Conservation (phyloP, 2,797 vertebrate genomes). For the Eurystomus glaucurus region DNA sequence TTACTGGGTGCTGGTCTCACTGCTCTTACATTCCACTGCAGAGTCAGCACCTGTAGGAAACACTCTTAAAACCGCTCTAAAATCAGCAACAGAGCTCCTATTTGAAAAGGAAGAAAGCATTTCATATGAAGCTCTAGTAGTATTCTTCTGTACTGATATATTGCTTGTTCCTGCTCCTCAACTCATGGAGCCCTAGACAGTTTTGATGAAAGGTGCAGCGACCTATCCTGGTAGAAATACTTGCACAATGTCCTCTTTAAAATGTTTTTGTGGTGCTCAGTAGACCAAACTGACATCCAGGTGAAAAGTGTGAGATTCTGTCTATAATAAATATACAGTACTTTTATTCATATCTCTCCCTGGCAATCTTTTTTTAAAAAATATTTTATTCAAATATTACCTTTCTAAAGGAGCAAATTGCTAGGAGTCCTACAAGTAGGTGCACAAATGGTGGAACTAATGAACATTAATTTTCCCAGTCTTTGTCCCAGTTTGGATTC, state of each 20-base stretch:
- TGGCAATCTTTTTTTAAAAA: not conserved
- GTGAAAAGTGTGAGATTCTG: not conserved
- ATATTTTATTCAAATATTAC: not conserved
- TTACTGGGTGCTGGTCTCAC: not conserved
- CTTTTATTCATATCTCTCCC: fast-evolving
- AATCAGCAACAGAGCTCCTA: fast-evolving
- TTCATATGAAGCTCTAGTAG: not conserved
- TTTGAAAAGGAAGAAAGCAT: not conserved
- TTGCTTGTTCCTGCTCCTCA: fast-evolving
- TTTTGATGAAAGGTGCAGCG: not conserved
- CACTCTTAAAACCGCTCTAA: not conserved
- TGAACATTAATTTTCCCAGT: not conserved
- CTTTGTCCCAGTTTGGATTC: not conserved
- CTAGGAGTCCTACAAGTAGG: not conserved
- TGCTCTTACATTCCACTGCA: not conserved
- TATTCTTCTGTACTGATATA: not conserved
- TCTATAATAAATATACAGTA: not conserved
- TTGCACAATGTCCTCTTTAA: not conserved
- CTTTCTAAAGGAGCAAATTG: not conserved
- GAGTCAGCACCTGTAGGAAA: not conserved
- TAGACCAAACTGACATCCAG: not conserved
- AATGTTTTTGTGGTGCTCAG: not conserved
- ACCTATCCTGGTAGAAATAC: not conserved
- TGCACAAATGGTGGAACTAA: not conserved
- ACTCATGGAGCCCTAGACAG: not conserved